Evolutionary conservation across 2,888 invertebrate species (phyloP), one percentile per base, ranked within the genome.

Genomic region (Leptodirus hochenwartii): DNA sequence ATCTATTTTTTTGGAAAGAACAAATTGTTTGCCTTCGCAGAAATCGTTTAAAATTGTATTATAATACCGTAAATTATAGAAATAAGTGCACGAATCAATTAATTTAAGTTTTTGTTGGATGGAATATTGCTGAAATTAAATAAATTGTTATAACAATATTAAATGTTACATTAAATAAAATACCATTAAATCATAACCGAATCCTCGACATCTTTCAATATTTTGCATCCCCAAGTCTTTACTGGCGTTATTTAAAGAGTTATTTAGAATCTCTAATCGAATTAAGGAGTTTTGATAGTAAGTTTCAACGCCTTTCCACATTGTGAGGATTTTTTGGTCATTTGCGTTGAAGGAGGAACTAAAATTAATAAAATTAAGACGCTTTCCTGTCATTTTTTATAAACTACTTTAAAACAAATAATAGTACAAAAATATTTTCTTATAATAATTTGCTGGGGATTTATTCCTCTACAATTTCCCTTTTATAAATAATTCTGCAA

Each of bases 201-300:
- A 88, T 26, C 95, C 95, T 50, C 73, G 74, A 44, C 87, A 80
- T 29, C 88, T 64, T 42, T 90, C 87, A 28, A 82, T 68, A 43
- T 82, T 81, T 27, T 70, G 73, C 2, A 71, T 57, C 1, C 85
- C 84, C 26, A 93, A 54, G 43, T 91, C 90, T 41, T 73, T 64
- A 15, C 77, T 69, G 0, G 81, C 79, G 1, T 69, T 65, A 22
- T 66, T 56, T 4, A 81, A 47, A 1, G 70, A 64, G 1, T 58
- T 51, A 4, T 67, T 59, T 13, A 87, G 56, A 10, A 68, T 60
- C 27, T 76, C 64, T 35, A 74, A 61, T 25, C 80, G 62, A 10
- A 76, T 68, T 17, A 80, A 58, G 30, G 76, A 74, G 46, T 69
- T 69, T 41, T 73, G 69, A 51, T 76, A 80, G 49, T 81, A 81